phyloP scores from a whole-genome alignment of 2,888 invertebrate genomes.

The Chesias legatella region DNA sequence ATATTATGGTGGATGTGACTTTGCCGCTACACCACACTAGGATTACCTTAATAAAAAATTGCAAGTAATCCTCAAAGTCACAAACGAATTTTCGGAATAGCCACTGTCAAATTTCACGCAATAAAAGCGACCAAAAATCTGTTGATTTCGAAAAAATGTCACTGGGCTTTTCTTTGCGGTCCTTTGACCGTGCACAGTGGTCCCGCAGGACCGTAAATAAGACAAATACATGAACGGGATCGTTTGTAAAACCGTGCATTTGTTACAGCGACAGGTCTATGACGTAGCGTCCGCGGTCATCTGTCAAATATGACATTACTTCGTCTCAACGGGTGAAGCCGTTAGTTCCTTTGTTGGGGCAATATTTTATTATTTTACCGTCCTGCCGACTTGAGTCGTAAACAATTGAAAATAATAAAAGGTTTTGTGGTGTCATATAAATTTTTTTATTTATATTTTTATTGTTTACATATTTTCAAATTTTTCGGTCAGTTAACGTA shows the following conservation, averaged over 20 bases:
- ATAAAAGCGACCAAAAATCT: conserved; percentile 51
- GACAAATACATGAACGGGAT: conserved; percentile 64
- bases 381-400: conserved; percentile 4
- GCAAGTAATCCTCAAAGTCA: too few species aligned
- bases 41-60: too few species aligned
- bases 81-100: conserved; percentile 54
- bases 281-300: conserved; percentile 41
- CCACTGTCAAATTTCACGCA: conserved; percentile 65
- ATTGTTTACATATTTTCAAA: too few species aligned
- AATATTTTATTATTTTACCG: conserved; percentile 24
- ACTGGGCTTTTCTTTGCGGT: conserved; percentile 53
- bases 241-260: conserved; percentile 66
- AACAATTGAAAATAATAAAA: conserved; percentile 2
- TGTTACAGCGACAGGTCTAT: conserved; percentile 34
- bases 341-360: conserved; percentile 37
- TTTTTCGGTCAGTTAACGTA: too few species aligned
- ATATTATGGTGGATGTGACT: too few species aligned
- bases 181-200: conserved; percentile 58
- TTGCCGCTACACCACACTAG: too few species aligned
- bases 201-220: conserved; percentile 66
- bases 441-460: too few species aligned
- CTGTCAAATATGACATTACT: conserved; percentile 35
- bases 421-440: not conserved
- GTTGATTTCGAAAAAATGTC: conserved; percentile 62
- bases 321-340: conserved; percentile 32